These are phyloP conservation scores for Acanthopleura granulata DNA, from an alignment of 2,888 invertebrate species.

Conservation along the genomic window DNA sequence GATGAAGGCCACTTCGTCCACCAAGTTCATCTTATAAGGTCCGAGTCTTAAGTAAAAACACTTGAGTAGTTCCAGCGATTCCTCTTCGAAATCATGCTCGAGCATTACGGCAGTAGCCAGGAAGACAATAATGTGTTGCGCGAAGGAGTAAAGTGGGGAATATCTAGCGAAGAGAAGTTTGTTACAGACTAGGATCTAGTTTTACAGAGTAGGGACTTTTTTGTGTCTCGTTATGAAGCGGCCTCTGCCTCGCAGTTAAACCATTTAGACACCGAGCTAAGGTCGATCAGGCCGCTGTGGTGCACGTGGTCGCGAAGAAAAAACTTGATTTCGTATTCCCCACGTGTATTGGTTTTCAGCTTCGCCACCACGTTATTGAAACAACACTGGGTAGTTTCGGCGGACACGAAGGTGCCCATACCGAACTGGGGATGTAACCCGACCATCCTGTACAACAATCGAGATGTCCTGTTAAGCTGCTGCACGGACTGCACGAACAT, in stretches of 20 bases:
- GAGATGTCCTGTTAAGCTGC: not conserved
- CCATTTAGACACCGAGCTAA: not conserved
- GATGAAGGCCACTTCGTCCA: not conserved
- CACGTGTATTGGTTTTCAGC: not conserved
- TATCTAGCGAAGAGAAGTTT: too few relatives aligned
- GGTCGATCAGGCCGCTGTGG: not conserved
- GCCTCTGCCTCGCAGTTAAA: not conserved
- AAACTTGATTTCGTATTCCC: not conserved
- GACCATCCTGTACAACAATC: not conserved
- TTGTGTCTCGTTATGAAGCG: too few relatives aligned
- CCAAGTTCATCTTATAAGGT: not conserved
- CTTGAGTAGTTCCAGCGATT: not conserved
- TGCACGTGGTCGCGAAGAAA: not conserved
- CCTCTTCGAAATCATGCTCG: not conserved
- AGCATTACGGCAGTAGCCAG: not conserved
- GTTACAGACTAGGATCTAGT: too few relatives aligned
- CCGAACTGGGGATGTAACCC: not conserved
- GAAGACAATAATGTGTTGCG: too few relatives aligned
- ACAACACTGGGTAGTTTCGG: not conserved
- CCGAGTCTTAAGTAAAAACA: not conserved
- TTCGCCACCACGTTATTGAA: not conserved
- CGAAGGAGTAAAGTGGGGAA: too few relatives aligned
- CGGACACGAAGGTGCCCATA: not conserved
- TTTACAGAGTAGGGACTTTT: too few relatives aligned
- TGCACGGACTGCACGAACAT: constrained; percentile 7